Conservation (phyloP, 2,797 vertebrate genomes). For the Xenopus petersii region DNA sequence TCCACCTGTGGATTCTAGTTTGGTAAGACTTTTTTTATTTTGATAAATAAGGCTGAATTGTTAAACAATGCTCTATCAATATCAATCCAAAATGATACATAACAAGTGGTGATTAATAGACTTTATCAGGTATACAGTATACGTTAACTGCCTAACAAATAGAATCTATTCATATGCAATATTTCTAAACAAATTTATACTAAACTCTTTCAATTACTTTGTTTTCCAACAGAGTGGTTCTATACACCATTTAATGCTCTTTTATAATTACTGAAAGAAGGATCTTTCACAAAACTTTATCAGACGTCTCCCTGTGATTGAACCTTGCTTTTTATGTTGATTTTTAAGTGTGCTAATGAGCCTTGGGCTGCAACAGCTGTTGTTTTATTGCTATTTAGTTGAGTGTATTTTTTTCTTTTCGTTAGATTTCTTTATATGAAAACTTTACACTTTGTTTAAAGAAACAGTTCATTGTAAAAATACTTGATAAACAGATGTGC, state of each 20-base stretch:
- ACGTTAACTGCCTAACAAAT: too few relatives aligned
- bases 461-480: background rate
- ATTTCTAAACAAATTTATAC: too few relatives aligned
- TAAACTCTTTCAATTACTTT: too few relatives aligned
- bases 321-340: slow-evolving; percentile 18
- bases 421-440: slow-evolving; percentile 8
- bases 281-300: slow-evolving; percentile 8
- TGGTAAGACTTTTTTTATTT: too few relatives aligned
- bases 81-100: too few relatives aligned
- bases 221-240: background rate
- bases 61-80: too few relatives aligned
- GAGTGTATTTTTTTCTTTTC: slow-evolving; percentile 12
- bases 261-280: slow-evolving; percentile 19
- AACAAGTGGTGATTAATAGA: too few relatives aligned
- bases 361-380: slow-evolving; percentile 27
- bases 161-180: too few relatives aligned
- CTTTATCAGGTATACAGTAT: too few relatives aligned
- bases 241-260: slow-evolving; percentile 10
- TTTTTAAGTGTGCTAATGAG: slow-evolving; percentile 17
- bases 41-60: too few relatives aligned
- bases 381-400: slow-evolving; percentile 22
- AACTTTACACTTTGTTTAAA: slow-evolving; percentile 1
- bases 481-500: too few relatives aligned
- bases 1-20: too few relatives aligned
- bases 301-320: background rate